Evolutionary conservation across 2,113 vertebrate species (phyloP).

Genomic region (Danionella cerebrum): DNA sequence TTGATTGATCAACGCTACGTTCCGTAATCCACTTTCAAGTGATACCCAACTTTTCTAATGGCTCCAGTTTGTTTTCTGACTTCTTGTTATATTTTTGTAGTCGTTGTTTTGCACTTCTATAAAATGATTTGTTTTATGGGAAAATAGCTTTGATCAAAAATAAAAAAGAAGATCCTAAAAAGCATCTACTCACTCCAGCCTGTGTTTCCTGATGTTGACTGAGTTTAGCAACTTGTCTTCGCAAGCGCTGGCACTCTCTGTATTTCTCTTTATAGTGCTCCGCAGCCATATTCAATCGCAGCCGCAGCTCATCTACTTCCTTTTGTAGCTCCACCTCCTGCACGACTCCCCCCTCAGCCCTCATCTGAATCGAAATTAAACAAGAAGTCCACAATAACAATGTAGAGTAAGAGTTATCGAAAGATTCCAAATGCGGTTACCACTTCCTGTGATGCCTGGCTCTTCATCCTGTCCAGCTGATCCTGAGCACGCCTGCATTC

Average conservation of each 20-base stretch:
- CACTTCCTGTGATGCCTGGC: not conserved
- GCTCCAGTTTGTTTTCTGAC: too few relatives aligned
- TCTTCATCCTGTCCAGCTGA: slow-evolving; percentile 55
- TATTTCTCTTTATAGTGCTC: slow-evolving; percentile 99
- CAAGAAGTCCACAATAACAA: slow-evolving; percentile 5
- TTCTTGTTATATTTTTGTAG: too few relatives aligned
- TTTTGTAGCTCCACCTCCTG: slow-evolving; percentile 88
- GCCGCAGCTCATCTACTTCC: slow-evolving; percentile 94
- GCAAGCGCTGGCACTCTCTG: slow-evolving; percentile 91
- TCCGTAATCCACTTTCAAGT: too few relatives aligned
- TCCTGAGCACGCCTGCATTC: slow-evolving; percentile 58
- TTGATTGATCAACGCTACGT: too few relatives aligned
- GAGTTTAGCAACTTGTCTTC: slow-evolving; percentile 86
- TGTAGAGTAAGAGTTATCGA: not conserved
- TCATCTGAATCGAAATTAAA: slow-evolving; percentile 58
- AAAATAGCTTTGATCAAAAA: too few relatives aligned
- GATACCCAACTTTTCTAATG: too few relatives aligned
- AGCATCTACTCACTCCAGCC: slow-evolving; percentile 64
- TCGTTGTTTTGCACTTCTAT: too few relatives aligned
- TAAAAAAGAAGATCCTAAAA: too few relatives aligned
- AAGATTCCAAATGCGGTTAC: not conserved
- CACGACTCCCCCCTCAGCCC: slow-evolving; percentile 39
- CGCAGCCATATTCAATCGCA: slow-evolving; percentile 95
- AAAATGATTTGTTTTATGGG: too few relatives aligned
- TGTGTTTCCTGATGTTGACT: slow-evolving; percentile 51